phyloP scores from a whole-genome alignment of 2,888 invertebrate species.

The Philaethria dido region DNA sequence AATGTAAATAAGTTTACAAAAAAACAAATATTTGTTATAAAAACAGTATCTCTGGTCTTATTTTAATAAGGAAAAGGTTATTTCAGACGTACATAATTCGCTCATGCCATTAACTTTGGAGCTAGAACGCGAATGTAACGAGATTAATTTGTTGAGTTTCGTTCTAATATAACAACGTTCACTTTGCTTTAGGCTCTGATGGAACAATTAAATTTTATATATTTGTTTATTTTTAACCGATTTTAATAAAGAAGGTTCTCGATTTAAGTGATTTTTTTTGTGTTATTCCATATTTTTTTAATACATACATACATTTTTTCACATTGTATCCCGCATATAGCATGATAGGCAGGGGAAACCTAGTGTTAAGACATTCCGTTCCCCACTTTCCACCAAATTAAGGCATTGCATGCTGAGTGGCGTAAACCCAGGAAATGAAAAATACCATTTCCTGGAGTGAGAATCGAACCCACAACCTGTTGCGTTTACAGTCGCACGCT shows the following conservation, averaged over 20 bases:
- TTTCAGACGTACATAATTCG: slow-evolving; percentile 16
- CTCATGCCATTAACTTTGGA: slow-evolving; percentile 18
- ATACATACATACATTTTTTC: too few species aligned
- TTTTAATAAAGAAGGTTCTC: neutral
- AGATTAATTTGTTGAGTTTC: slow-evolving; percentile 23
- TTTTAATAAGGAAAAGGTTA: slow-evolving; percentile 21
- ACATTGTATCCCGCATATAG: too few species aligned
- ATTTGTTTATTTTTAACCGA: neutral
- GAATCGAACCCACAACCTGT: too few species aligned
- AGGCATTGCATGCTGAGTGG: too few species aligned
- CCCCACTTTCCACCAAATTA: neutral
- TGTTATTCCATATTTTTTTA: neutral
- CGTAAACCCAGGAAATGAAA: too few species aligned
- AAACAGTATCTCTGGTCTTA: slow-evolving; percentile 4
- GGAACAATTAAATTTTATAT: slow-evolving; percentile 16
- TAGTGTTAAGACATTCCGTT: neutral
- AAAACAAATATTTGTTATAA: neutral
- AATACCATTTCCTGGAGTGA: too few species aligned
- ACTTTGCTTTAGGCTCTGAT: neutral
- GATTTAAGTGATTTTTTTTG: too few species aligned
- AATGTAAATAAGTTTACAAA: too few species aligned
- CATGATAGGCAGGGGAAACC: neutral
- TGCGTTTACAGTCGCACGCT: too few species aligned
- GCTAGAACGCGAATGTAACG: slow-evolving; percentile 18
- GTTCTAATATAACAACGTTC: slow-evolving; percentile 20